Evolutionary conservation across 2,888 invertebrate genomes (phyloP).

Genomic region (Listrodromus nycthemerus): DNA sequence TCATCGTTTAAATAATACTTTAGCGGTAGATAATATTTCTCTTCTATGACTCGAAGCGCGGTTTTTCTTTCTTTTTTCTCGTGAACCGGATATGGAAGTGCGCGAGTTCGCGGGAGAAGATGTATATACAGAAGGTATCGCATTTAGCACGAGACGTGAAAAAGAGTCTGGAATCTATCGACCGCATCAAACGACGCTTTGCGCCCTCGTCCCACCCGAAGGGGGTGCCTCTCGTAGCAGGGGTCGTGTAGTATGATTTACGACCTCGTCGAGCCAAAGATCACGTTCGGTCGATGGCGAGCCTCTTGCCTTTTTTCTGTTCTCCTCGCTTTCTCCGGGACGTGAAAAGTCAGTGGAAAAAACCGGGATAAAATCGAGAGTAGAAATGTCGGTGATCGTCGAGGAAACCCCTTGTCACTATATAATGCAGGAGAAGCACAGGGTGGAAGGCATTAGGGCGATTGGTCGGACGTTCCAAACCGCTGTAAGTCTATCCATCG

Average conservation of each 20-base stretch:
- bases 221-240: slow-evolving; percentile 23
- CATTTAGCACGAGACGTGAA: slow-evolving; percentile 64
- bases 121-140: slow-evolving; percentile 26
- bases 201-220: slow-evolving; percentile 50
- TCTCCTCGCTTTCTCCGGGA: slow-evolving; percentile 61
- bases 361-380: slow-evolving; percentile 11
- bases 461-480: slow-evolving; percentile 73
- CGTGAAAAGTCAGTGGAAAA: slow-evolving; percentile 50
- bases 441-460: slow-evolving; percentile 74
- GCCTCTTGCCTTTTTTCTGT: slow-evolving; percentile 67
- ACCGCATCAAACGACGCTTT: slow-evolving; percentile 69
- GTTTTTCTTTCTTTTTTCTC: background rate
- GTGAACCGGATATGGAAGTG: slow-evolving; percentile 25
- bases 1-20: slow-evolving; percentile 21
- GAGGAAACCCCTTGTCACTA: slow-evolving; percentile 68
- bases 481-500: slow-evolving; percentile 38
- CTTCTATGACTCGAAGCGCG: background rate
- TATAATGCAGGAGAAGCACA: slow-evolving; percentile 73
- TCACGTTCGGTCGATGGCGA: slow-evolving; percentile 70
- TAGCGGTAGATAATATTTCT: slow-evolving; percentile 31
- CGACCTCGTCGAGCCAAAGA: slow-evolving; percentile 69
- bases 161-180: slow-evolving; percentile 66
- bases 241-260: slow-evolving; percentile 67
- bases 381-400: slow-evolving; percentile 43
- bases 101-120: background rate